phyloP scores from a whole-genome alignment of 2,888 invertebrate species.

The Cremastobaeus sp. region DNA sequence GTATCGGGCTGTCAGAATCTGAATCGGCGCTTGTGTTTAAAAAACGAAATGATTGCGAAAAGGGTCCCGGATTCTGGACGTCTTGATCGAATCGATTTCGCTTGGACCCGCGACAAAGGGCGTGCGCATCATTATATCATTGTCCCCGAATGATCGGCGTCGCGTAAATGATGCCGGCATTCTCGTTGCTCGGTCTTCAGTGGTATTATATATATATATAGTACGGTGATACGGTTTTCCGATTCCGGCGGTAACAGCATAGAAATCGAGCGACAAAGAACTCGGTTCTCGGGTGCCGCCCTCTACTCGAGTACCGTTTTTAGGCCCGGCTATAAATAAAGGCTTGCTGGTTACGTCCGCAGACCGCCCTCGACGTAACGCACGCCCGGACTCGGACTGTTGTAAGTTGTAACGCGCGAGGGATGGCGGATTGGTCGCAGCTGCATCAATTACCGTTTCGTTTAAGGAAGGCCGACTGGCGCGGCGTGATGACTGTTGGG shows the following conservation, averaged over 20 bases:
- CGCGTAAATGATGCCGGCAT: conserved; percentile 24
- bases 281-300: conserved; percentile 27
- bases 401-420: conserved; percentile 14
- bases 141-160: conserved; percentile 37
- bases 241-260: conserved; percentile 23
- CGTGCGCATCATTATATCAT: conserved; percentile 37
- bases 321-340: conserved; percentile 54
- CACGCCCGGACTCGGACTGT: conserved; percentile 13
- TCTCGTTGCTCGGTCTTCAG: conserved; percentile 19
- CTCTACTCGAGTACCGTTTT: conserved; percentile 42
- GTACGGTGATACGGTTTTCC: conserved; percentile 40
- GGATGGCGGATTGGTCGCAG: conserved; percentile 39
- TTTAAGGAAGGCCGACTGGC: conserved; percentile 18
- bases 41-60: conserved; percentile 8
- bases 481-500: conserved; percentile 37
- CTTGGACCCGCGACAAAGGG: conserved; percentile 20
- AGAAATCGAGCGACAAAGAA: conserved; percentile 4
- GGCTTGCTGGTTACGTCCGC: conserved; percentile 8
- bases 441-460: conserved; percentile 51
- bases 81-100: conserved; percentile 32
- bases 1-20: conserved; percentile 1
- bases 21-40: background rate
- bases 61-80: conserved; percentile 2
- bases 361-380: conserved; percentile 50
- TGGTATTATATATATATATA: no score